Percentiles rank a stretch among this genome's conserved stretches.
Conservation (phyloP, 2,888 invertebrate species). For the Furcula furcula region DNA sequence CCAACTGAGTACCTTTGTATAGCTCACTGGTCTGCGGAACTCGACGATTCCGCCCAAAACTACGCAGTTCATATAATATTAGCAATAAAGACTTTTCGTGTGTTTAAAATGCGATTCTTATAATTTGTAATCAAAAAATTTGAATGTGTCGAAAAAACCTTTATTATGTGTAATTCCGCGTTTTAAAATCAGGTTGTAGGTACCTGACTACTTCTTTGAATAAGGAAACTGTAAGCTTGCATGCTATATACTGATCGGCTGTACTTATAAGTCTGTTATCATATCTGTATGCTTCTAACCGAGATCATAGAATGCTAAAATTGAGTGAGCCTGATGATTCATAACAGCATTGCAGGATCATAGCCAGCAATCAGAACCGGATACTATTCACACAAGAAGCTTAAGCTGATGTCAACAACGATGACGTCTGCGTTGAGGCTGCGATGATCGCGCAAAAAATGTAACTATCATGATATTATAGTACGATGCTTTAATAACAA, state of each 20-base stretch:
- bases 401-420: slow-evolving; percentile 69
- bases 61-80: slow-evolving; percentile 23
- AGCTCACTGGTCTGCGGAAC: slow-evolving; percentile 30
- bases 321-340: slow-evolving; percentile 44
- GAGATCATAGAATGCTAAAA: slow-evolving; percentile 26
- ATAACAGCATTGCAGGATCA: slow-evolving; percentile 38
- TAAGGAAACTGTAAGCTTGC: not conserved
- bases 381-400: slow-evolving; percentile 51
- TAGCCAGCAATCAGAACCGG: slow-evolving; percentile 51
- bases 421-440: slow-evolving; percentile 54
- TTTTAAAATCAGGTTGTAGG: slow-evolving; percentile 8
- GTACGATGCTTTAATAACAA: slow-evolving; percentile 17
- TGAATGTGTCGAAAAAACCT: slow-evolving; percentile 18
- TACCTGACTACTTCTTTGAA: not conserved
- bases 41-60: slow-evolving; percentile 16
- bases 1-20: slow-evolving; percentile 31
- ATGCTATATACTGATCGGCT: not conserved
- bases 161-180: slow-evolving; percentile 26
- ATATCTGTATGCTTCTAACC: too few relatives aligned
- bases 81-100: slow-evolving; percentile 22
- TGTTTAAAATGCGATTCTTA: slow-evolving; percentile 27
- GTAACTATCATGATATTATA: slow-evolving; percentile 35
- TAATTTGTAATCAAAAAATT: slow-evolving; percentile 28
- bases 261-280: too few relatives aligned
- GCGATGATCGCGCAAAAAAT: slow-evolving; percentile 38